phyloP scores from a whole-genome alignment of 2,797 vertebrate genomes.

The Hipposideros larvatus region DNA sequence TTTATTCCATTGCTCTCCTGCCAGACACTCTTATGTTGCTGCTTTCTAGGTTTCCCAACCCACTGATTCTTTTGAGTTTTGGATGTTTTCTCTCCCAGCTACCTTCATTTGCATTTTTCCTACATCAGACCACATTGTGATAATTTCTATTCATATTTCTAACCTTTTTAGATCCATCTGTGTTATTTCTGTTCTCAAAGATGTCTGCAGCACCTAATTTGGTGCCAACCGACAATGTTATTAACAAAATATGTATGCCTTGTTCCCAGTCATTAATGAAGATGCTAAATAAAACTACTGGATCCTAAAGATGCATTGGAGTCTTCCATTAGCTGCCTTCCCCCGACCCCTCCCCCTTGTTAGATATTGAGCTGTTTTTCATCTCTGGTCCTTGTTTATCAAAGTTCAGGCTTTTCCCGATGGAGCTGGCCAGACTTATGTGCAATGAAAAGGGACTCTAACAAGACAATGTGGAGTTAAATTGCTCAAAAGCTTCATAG shows the following conservation, averaged over 20 bases:
- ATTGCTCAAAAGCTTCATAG: background rate
- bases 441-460: background rate
- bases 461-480: background rate
- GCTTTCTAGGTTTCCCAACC: slow-evolving; percentile 66
- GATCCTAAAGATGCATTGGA: background rate
- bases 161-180: slow-evolving; percentile 64
- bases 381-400: background rate
- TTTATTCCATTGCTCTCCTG: background rate
- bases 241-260: slow-evolving; percentile 5
- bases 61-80: slow-evolving; percentile 37
- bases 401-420: slow-evolving; percentile 30
- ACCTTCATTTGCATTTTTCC: slow-evolving; percentile 69
- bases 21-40: background rate
- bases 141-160: slow-evolving; percentile 53
- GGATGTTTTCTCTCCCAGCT: slow-evolving; percentile 39
- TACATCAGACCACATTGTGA: slow-evolving; percentile 56
- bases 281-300: background rate
- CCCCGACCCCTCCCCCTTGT: too few species aligned
- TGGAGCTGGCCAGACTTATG: background rate
- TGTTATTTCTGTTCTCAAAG: slow-evolving; percentile 34
- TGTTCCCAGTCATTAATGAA: slow-evolving; percentile 45
- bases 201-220: slow-evolving; percentile 63
- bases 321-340: background rate
- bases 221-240: slow-evolving; percentile 34
- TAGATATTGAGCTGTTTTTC: background rate